A percentile compares a stretch with the other conserved stretches of the same genome.
These are phyloP conservation scores for Dinocampus coccinellae DNA, from an alignment of 2,888 invertebrate species.

Conservation along the genomic window DNA sequence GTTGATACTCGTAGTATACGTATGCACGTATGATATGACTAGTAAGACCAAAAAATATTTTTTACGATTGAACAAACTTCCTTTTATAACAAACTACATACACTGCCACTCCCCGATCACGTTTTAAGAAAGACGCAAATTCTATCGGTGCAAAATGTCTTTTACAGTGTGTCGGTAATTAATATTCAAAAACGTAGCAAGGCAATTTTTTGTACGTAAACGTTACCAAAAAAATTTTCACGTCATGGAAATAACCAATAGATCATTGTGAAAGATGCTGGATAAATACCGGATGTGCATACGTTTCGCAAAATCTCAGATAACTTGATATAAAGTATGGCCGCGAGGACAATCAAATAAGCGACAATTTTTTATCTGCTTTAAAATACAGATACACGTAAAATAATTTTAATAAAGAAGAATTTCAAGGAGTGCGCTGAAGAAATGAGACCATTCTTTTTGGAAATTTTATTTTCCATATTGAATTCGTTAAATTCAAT, in stretches of 20 bases:
- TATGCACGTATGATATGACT: no score
- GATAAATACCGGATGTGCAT: constrained; percentile 22
- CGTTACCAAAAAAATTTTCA: constrained; percentile 3
- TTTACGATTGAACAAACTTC: not conserved
- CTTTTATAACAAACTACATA: not conserved
- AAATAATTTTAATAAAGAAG: not conserved
- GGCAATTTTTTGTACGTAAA: not conserved
- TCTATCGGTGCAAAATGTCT: not conserved
- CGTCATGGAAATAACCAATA: constrained; percentile 15
- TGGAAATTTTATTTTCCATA: not conserved
- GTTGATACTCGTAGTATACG: no score
- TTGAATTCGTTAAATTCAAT: not conserved
- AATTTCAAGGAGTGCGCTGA: not conserved
- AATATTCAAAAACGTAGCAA: not conserved
- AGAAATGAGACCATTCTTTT: not conserved
- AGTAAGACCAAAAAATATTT: not conserved
- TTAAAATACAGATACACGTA: not conserved
- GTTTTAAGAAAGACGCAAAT: not conserved
- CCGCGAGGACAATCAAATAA: not conserved
- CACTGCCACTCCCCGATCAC: constrained; percentile 1
- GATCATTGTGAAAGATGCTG: constrained; percentile 15
- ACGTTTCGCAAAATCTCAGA: not conserved
- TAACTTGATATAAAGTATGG: constrained; percentile 1
- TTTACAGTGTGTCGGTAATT: not conserved
- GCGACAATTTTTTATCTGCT: not conserved